These are phyloP conservation scores for Episyrphus balteatus DNA, from an alignment of 1,140 invertebrate species.

Conservation along the genomic window DNA sequence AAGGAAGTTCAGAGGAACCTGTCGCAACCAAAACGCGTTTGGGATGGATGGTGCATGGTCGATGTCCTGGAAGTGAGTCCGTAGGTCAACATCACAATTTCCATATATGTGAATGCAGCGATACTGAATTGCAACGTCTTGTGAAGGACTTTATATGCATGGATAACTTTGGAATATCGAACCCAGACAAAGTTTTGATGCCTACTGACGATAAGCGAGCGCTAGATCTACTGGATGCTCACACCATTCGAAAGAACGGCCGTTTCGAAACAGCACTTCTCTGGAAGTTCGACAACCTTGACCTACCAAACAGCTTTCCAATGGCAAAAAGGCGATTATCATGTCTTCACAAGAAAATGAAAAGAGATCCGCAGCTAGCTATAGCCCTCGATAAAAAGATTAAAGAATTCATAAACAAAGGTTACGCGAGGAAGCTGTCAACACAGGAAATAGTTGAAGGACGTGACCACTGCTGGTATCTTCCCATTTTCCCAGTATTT, in stretches of 20 bases:
- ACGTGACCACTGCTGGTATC: slow-evolving; percentile 11
- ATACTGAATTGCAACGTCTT: background rate
- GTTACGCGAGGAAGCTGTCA: slow-evolving; percentile 2
- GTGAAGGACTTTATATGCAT: background rate
- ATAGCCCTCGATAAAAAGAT: background rate
- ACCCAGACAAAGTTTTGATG: background rate
- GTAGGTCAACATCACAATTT: too few species aligned
- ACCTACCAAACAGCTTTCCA: background rate
- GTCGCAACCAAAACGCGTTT: background rate
- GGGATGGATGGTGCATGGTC: slow-evolving; percentile 7
- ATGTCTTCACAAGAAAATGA: slow-evolving; percentile 8
- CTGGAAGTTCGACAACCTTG: slow-evolving; percentile 10
- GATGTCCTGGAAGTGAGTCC: background rate
- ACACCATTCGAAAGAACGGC: background rate
- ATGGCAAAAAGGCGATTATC: slow-evolving; percentile 3
- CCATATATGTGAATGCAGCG: background rate
- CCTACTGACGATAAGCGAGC: slow-evolving; percentile 1
- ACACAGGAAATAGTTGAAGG: background rate
- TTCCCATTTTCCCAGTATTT: slow-evolving; percentile 24
- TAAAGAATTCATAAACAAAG: slow-evolving; percentile 1
- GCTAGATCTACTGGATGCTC: background rate
- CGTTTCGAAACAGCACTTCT: slow-evolving; percentile 10
- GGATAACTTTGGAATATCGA: background rate
- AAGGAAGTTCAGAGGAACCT: background rate
- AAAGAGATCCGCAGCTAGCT: slow-evolving; percentile 1